phyloP scores from a whole-genome alignment of 2,888 invertebrate genomes.

The Lobophora halterata region DNA sequence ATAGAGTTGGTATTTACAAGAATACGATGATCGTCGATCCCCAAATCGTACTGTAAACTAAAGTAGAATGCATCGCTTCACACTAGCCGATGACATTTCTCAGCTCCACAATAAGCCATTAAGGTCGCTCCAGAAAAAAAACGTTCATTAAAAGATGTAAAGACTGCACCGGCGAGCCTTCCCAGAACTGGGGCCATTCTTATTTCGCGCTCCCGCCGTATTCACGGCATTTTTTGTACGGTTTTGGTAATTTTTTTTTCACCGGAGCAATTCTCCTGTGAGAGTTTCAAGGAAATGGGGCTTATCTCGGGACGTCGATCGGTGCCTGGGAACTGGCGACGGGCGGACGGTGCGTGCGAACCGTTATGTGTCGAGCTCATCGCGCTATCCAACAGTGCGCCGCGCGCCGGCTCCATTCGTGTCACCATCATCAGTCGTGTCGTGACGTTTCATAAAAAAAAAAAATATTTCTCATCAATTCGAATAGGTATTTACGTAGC shows the following conservation, averaged over 20 bases:
- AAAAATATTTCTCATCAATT: too few species aligned
- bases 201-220: slow-evolving; percentile 78
- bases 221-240: slow-evolving; percentile 68
- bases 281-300: slow-evolving; percentile 73
- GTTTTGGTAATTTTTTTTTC: slow-evolving; percentile 69
- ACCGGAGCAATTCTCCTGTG: slow-evolving; percentile 72
- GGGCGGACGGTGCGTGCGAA: slow-evolving; percentile 43
- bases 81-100: slow-evolving; percentile 52
- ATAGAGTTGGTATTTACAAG: slow-evolving; percentile 42
- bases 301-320: slow-evolving; percentile 70
- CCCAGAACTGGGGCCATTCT: slow-evolving; percentile 76
- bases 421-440: slow-evolving; percentile 49
- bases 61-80: slow-evolving; percentile 37
- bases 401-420: slow-evolving; percentile 34
- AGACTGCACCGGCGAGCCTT: slow-evolving; percentile 76
- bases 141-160: slow-evolving; percentile 75
- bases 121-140: slow-evolving; percentile 72
- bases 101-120: slow-evolving; percentile 70
- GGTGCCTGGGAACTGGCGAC: slow-evolving; percentile 59
- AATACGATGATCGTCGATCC: slow-evolving; percentile 46
- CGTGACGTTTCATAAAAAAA: slow-evolving; percentile 42
- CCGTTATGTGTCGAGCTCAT: slow-evolving; percentile 47
- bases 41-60: slow-evolving; percentile 32
- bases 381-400: slow-evolving; percentile 22
- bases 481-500: too few species aligned